These are phyloP conservation scores for Baccha elongata DNA, from an alignment of 2,888 invertebrate genomes.

Conservation along the genomic window DNA sequence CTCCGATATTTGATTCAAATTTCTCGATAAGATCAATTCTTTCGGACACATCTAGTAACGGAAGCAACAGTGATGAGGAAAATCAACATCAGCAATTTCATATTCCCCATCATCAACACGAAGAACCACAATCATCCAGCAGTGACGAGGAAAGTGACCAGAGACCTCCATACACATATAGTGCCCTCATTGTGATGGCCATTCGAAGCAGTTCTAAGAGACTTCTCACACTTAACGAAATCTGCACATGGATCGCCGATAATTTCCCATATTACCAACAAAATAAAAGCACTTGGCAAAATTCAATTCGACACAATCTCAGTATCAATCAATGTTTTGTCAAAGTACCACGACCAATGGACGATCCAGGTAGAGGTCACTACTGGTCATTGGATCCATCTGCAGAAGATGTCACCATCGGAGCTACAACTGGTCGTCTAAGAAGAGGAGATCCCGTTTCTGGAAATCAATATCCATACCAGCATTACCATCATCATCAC, in stretches of 20 bases:
- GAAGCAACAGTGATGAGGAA: slow-evolving; percentile 37
- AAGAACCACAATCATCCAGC: slow-evolving; percentile 12
- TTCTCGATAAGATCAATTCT: slow-evolving; percentile 48
- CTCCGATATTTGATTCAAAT: slow-evolving; percentile 41
- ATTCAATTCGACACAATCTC: slow-evolving; percentile 86
- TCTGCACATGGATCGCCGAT: slow-evolving; percentile 98
- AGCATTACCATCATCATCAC: slow-evolving; percentile 54
- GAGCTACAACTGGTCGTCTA: slow-evolving; percentile 97
- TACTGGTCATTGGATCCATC: slow-evolving; percentile 99
- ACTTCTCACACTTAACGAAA: slow-evolving; percentile 94
- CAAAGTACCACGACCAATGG: slow-evolving; percentile 96
- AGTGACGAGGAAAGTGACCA: slow-evolving; percentile 36
- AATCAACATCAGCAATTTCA: slow-evolving; percentile 8
- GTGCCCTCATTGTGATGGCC: slow-evolving; percentile 99
- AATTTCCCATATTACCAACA: slow-evolving; percentile 98
- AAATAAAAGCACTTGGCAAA: slow-evolving; percentile 99
- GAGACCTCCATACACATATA: slow-evolving; percentile 96
- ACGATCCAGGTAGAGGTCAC: slow-evolving; percentile 99
- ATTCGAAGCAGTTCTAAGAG: slow-evolving; percentile 96
- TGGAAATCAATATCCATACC: slow-evolving; percentile 76
- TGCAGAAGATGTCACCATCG: slow-evolving; percentile 97
- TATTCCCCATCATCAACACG: not conserved
- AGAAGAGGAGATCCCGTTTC: slow-evolving; percentile 83
- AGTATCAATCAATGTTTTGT: slow-evolving; percentile 95
- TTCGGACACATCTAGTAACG: slow-evolving; percentile 35